Conservation (phyloP, 2,888 invertebrate genomes). For the Matsumyia berberina region DNA sequence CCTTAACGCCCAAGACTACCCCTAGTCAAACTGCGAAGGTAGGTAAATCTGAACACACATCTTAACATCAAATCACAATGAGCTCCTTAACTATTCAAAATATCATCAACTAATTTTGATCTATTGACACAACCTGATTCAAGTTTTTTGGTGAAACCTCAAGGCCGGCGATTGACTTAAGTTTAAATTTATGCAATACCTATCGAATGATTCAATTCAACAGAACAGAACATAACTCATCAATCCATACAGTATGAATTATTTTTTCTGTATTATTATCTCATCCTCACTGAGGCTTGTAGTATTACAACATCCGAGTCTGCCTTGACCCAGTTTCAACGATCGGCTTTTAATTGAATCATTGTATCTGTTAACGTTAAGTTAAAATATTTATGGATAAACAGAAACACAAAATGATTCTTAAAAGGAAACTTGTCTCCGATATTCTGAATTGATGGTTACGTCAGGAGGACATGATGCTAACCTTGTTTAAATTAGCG, state of each 20-base stretch:
- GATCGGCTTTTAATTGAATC: constrained; percentile 37
- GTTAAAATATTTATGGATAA: constrained; percentile 39
- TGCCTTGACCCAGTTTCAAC: constrained; percentile 52
- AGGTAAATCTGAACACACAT: too few relatives aligned
- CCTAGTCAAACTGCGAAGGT: too few relatives aligned
- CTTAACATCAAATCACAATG: too few relatives aligned
- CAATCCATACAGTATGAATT: background rate
- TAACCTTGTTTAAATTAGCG: constrained; percentile 6
- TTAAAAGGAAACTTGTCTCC: constrained; percentile 62
- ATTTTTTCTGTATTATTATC: constrained; percentile 11
- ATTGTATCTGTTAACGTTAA: constrained; percentile 33
- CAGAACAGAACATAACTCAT: too few relatives aligned
- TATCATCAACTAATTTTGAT: too few relatives aligned
- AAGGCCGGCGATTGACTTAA: too few relatives aligned
- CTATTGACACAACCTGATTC: too few relatives aligned
- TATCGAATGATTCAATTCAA: too few relatives aligned
- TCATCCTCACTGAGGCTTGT: constrained; percentile 2
- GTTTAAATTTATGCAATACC: too few relatives aligned
- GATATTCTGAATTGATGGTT: constrained; percentile 37
- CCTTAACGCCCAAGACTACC: too few relatives aligned
- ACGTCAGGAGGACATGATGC: constrained; percentile 35
- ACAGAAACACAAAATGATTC: constrained; percentile 24
- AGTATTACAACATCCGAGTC: constrained; percentile 12
- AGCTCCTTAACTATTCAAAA: too few relatives aligned
- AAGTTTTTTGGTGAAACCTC: too few relatives aligned